These are phyloP conservation scores for Hypotaenidia okinawae DNA, from an alignment of 2,797 vertebrate species.

Conservation along the genomic window DNA sequence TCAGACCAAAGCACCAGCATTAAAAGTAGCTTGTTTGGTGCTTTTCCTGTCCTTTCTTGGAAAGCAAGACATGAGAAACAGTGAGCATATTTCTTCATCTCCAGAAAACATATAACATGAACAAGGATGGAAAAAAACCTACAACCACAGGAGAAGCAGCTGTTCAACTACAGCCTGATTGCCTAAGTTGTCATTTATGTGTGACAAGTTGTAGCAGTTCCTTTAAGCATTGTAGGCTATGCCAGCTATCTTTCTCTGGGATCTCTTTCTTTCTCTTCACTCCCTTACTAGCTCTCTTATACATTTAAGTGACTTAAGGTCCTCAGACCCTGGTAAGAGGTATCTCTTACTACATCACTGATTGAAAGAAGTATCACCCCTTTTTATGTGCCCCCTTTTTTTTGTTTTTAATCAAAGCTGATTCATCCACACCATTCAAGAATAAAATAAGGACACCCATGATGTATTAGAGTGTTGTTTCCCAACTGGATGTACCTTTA, in stretches of 20 bases:
- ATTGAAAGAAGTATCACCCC: not conserved
- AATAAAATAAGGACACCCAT: not conserved
- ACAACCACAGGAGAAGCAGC: not conserved
- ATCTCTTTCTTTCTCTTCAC: not conserved
- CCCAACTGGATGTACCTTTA: not conserved
- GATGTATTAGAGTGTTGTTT: not conserved
- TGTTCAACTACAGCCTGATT: not conserved
- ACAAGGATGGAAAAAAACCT: not conserved
- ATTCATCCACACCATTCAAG: not conserved
- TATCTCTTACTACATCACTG: not conserved
- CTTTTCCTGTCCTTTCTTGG: not conserved
- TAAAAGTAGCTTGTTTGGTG: not conserved
- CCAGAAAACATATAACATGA: not conserved
- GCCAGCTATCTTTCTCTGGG: not conserved
- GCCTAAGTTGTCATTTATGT: not conserved
- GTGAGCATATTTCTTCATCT: not conserved
- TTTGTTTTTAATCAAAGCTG: not conserved
- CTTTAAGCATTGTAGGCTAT: not conserved
- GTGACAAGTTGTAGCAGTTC: not conserved
- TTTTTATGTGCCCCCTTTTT: not conserved
- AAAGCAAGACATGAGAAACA: not conserved
- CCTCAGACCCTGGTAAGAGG: not conserved
- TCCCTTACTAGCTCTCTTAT: not conserved
- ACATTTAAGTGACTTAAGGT: not conserved
- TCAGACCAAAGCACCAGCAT: not conserved